A percentile compares a stretch with the other conserved stretches of the same genome.
phyloP scores from a whole-genome alignment of 2,888 invertebrate species.

The Scaptomyza reducta region DNA sequence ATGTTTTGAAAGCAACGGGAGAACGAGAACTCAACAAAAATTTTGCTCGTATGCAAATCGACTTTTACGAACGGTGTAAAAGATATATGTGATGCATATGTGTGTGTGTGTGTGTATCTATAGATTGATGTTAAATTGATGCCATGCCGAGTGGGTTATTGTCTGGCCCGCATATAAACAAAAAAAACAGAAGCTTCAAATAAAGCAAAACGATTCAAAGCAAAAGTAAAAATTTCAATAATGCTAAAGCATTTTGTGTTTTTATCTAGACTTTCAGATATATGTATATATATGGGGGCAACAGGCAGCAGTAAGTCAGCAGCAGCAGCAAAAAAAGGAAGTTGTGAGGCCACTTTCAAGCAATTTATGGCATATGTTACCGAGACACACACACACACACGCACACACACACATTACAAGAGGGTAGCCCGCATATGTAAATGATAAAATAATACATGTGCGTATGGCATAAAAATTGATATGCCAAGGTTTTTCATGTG shows the following conservation, averaged over 20 bases:
- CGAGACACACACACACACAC: conserved; percentile 27
- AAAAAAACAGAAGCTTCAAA: conserved; percentile 29
- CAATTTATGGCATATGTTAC: conserved; percentile 79
- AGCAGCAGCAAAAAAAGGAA: conserved; percentile 34
- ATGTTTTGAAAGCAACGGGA: conserved; percentile 56
- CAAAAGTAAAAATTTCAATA: conserved; percentile 69
- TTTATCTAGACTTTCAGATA: conserved; percentile 24
- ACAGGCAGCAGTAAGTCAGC: conserved; percentile 17
- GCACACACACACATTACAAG: neutral
- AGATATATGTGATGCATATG: conserved; percentile 26
- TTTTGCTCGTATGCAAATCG: conserved; percentile 60
- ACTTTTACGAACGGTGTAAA: conserved; percentile 45
- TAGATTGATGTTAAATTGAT: conserved; percentile 79
- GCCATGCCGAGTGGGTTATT: conserved; percentile 74
- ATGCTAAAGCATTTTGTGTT: conserved; percentile 62
- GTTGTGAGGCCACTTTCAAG: conserved; percentile 71
- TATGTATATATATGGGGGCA: conserved; percentile 39
- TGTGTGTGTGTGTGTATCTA: conserved; percentile 42
- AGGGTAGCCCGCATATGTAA: conserved; percentile 57
- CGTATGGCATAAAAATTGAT: conserved; percentile 77
- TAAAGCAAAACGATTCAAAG: conserved; percentile 42
- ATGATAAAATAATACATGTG: conserved; percentile 77
- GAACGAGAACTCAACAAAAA: conserved; percentile 50
- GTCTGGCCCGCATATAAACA: conserved; percentile 75
- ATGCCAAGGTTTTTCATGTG: conserved; percentile 77